Percentiles rank a stretch among this genome's conserved stretches.
These are phyloP conservation scores for Myiotriccus ornatus DNA, from an alignment of 2,797 vertebrate species.

Conservation along the genomic window DNA sequence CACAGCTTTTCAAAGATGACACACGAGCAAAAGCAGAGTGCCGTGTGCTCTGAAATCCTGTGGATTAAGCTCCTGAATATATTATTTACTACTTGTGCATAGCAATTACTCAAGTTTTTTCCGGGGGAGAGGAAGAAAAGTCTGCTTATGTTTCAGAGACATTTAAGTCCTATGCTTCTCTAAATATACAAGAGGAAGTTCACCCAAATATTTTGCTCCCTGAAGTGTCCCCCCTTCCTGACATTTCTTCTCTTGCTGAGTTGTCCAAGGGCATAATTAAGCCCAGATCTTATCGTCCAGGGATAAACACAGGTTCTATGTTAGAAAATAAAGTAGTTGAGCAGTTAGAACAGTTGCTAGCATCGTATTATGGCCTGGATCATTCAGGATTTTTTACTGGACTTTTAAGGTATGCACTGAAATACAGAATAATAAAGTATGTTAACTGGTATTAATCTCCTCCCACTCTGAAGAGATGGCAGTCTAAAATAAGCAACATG, in stretches of 20 bases:
- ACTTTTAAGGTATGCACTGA: neutral
- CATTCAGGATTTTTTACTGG: neutral
- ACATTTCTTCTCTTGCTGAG: neutral
- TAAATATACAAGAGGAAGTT: conserved; percentile 1
- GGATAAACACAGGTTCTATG: neutral
- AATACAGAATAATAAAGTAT: neutral
- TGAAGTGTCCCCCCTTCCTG: neutral
- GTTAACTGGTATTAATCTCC: neutral
- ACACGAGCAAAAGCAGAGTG: neutral
- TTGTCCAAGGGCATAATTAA: neutral
- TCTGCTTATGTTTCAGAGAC: neutral
- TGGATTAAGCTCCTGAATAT: neutral
- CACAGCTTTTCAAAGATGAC: neutral
- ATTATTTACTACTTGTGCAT: neutral
- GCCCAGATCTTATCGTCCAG: neutral
- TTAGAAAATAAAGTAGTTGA: neutral
- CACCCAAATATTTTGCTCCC: neutral
- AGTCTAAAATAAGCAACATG: neutral
- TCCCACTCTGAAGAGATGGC: neutral
- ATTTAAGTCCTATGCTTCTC: neutral
- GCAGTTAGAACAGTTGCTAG: neutral
- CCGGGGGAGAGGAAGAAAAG: neutral
- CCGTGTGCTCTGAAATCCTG: neutral
- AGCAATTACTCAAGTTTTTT: neutral
- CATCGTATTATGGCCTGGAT: neutral